Evolutionary conservation across 2,797 vertebrate genomes (phyloP).

Genomic region (Tenualosa thibaudeaui): DNA sequence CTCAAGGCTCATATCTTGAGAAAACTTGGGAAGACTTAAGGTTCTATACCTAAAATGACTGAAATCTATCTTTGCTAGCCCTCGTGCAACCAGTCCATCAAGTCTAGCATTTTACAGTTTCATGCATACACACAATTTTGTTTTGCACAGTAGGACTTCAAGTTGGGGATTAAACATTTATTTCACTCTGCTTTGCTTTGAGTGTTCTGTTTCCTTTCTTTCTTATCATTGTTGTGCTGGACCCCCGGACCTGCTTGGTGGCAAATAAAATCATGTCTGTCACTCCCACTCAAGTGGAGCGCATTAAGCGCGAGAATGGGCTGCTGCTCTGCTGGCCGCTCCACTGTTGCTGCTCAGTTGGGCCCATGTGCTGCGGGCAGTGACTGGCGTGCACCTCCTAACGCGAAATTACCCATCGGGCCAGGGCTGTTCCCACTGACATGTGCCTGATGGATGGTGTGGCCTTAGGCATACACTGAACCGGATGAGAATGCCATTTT

Average conservation of each 20-base stretch:
- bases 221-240: background rate
- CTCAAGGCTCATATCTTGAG: no score
- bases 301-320: background rate
- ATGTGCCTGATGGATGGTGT: conserved; percentile 13
- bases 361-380: background rate
- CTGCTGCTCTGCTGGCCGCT: background rate
- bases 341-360: conserved; percentile 22
- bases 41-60: background rate
- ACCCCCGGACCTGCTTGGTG: conserved; percentile 14
- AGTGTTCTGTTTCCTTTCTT: background rate
- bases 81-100: background rate
- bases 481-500: background rate
- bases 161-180: conserved; percentile 45
- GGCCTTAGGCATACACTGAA: conserved; percentile 9
- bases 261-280: conserved; percentile 28
- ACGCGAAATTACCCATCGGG: conserved; percentile 4
- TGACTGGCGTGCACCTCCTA: background rate
- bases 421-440: conserved; percentile 10
- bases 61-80: background rate
- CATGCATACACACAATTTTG: background rate
- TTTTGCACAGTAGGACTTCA: background rate
- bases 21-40: background rate
- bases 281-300: conserved; percentile 26
- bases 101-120: background rate
- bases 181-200: conserved; percentile 57